Percentiles rank a stretch among this genome's conserved stretches.
These are phyloP conservation scores for Drosophila buzzatii DNA, from an alignment of 2,888 invertebrate genomes.

Conservation along the genomic window DNA sequence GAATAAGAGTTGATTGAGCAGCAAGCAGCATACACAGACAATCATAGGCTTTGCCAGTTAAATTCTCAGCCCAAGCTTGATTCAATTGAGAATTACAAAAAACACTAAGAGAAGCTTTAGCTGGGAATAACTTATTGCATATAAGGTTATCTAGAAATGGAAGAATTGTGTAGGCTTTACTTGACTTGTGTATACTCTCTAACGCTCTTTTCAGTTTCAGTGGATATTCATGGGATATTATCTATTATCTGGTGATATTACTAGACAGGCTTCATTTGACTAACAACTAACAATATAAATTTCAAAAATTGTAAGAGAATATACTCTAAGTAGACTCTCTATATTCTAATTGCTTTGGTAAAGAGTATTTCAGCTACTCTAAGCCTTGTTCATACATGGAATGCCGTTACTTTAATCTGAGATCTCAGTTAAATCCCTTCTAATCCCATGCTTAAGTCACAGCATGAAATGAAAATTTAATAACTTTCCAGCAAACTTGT, in stretches of 20 bases:
- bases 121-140: too few relatives aligned
- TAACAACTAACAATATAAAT: too few relatives aligned
- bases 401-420: background rate
- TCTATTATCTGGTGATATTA: too few relatives aligned
- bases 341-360: background rate
- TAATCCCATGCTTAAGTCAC: background rate
- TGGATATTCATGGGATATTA: too few relatives aligned
- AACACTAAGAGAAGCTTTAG: too few relatives aligned
- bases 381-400: background rate
- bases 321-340: too few relatives aligned
- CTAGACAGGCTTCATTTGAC: too few relatives aligned
- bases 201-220: too few relatives aligned
- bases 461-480: background rate
- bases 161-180: too few relatives aligned
- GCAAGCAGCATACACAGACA: background rate
- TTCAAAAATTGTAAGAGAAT: too few relatives aligned
- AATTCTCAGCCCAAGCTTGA: background rate
- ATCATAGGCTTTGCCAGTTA: background rate
- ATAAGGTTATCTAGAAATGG: too few relatives aligned
- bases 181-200: too few relatives aligned
- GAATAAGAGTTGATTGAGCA: conserved; percentile 3
- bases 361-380: background rate
- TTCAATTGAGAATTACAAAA: background rate
- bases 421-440: background rate
- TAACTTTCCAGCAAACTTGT: background rate